A percentile compares a stretch with the other conserved stretches of the same genome.
phyloP scores from a whole-genome alignment of 1,140 invertebrate genomes.

The Stenopsyche tienmushanensis region DNA sequence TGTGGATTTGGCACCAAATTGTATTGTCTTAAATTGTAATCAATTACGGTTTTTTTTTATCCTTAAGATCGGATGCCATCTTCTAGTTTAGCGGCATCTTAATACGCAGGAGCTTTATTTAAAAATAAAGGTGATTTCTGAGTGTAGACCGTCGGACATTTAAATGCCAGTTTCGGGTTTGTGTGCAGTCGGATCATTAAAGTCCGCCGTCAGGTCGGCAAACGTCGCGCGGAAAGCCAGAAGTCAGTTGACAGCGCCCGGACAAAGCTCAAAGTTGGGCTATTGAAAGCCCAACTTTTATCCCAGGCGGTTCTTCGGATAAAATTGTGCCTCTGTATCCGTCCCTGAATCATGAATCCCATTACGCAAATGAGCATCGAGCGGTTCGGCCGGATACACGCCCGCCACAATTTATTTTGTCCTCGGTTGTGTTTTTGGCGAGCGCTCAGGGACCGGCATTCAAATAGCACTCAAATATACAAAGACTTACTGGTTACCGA shows the following conservation, averaged over 20 bases:
- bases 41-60: no score
- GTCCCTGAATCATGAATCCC: constrained; percentile 32
- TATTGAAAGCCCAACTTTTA: no score
- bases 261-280: background rate
- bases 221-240: background rate
- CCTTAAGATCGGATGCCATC: no score
- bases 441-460: constrained; percentile 36
- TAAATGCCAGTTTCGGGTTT: background rate
- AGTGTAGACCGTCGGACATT: no score
- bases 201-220: constrained; percentile 4
- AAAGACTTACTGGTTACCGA: constrained; percentile 16
- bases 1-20: no score
- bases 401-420: constrained; percentile 41
- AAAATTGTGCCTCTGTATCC: constrained; percentile 19
- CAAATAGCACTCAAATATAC: constrained; percentile 40
- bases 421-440: constrained; percentile 37
- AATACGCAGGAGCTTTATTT: no score
- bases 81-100: no score
- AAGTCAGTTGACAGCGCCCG: background rate
- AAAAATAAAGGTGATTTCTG: no score
- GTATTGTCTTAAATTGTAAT: no score
- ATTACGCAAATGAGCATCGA: constrained; percentile 40
- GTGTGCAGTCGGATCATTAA: background rate
- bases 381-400: constrained; percentile 37
- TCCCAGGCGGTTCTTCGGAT: constrained; percentile 3